phyloP scores from a whole-genome alignment of 1,140 invertebrate genomes.

The Aphelinus atriplicis region DNA sequence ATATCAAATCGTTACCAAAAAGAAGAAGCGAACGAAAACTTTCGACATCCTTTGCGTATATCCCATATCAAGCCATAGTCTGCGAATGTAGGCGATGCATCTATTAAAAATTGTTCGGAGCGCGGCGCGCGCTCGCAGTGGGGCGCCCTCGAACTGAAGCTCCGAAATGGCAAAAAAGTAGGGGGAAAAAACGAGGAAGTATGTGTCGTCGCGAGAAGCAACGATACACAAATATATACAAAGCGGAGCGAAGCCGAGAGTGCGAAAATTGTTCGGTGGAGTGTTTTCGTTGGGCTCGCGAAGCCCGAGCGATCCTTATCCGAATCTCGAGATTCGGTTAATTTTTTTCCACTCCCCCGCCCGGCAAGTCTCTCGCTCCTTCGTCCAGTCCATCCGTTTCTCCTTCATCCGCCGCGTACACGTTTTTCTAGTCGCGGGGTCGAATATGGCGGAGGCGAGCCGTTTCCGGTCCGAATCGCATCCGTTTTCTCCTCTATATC shows the following conservation, averaged over 20 bases:
- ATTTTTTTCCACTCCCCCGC: no score
- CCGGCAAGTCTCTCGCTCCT: neutral
- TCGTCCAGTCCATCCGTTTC: neutral
- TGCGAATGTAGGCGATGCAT: no score
- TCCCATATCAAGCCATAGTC: no score
- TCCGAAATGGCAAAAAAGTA: no score
- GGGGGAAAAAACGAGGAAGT: no score
- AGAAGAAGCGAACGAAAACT: no score
- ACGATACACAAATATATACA: no score
- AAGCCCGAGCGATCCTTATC: conserved; percentile 1
- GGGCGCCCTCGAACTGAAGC: neutral
- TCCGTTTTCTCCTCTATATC: conserved; percentile 12
- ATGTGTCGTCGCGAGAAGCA: no score
- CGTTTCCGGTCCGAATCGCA: conserved; percentile 17
- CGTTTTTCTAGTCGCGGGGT: neutral
- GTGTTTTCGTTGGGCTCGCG: neutral
- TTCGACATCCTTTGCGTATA: no score
- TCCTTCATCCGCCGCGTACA: neutral
- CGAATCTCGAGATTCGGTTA: neutral
- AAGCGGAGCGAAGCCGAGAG: neutral
- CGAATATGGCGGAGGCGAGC: neutral
- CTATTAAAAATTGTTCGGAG: no score
- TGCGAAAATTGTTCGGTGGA: neutral
- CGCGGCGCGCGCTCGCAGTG: neutral
- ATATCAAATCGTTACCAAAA: no score